A percentile compares a stretch with the other conserved stretches of the same genome.
Evolutionary conservation across 2,113 vertebrate species (phyloP).

Genomic region (Protobothrops mucrosquamatus): DNA sequence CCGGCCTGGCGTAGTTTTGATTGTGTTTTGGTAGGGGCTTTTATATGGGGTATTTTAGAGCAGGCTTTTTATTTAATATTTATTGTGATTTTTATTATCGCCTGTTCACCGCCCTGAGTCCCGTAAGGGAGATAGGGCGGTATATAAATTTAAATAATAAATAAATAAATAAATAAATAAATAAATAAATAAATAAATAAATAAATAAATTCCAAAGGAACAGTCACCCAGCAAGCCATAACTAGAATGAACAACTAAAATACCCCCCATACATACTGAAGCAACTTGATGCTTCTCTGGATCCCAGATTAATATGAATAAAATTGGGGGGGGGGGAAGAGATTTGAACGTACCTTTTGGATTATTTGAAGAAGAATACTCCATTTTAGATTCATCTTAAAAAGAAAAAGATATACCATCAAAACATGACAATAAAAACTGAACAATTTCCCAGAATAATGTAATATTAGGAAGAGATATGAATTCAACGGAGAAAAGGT

Average conservation of each 20-base stretch:
- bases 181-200: no score
- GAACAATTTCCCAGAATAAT: neutral
- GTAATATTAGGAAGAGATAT: neutral
- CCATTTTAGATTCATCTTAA: slow-evolving; percentile 85
- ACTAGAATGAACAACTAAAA: neutral
- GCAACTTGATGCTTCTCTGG: neutral
- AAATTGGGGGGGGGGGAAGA: neutral
- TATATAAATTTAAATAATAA: no score
- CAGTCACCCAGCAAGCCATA: neutral
- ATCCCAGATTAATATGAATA: neutral
- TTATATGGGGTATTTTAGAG: no score
- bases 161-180: no score
- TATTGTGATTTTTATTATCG: no score
- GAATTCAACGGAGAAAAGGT: neutral
- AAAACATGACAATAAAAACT: slow-evolving; percentile 31
- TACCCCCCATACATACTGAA: neutral
- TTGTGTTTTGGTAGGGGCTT: no score
- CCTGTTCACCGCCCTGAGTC: no score
- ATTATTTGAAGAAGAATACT: slow-evolving; percentile 84
- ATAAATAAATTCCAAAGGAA: no score
- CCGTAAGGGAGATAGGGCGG: no score
- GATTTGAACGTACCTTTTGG: slow-evolving; percentile 78
- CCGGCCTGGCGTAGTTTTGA: no score
- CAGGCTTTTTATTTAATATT: no score
- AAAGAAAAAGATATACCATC: slow-evolving; percentile 25